Evolutionary conservation across 2,113 vertebrate species (phyloP), one percentile per base, ranked within the genome.

Genomic region (Elephas maximus): DNA sequence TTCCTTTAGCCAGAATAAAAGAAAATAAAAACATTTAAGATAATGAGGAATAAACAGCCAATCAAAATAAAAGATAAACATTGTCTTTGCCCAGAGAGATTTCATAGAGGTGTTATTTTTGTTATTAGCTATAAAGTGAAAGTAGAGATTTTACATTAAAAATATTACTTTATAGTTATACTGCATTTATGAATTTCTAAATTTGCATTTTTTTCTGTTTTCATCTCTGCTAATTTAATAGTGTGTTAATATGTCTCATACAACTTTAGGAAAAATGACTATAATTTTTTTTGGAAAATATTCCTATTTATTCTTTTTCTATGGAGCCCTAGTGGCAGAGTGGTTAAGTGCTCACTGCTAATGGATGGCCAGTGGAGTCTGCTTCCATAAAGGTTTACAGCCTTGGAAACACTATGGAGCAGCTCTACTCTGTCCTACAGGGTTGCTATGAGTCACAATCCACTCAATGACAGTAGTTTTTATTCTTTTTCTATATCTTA

Each of bases 1-100:
- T 57, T 62, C n/a, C 8, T 67, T 87, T 44, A 10, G 63, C 45
- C 21, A 83, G 67, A 62, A 94, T 85, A 90, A 95, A 78, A 51
- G n/a, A 28, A 51, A 83, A 83, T 88, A 24, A 83, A 88, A 88
- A 53, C 3, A 62, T 53, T 94, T 94, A 93, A 95, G 88, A 33
- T 88, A 83, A 83, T 81, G 53, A 91, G 12, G n/a, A 83, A 62
- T 62, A 6, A 77, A 94, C 53, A 77, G 65, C 5, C 89, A 90
- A 71, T 73, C 33, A 85, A 71, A 92, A 69, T 33, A 62, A 94
- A 69, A 63, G 37, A 20, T 26, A 91, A 57, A 53, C 5, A 8
- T 44, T 84, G 84, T 90, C 41, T 90, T 93, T 80, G 24, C 21
- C 15, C 14, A 67, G 62, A 88, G 11, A 84, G 8, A 30, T 90